A percentile compares a stretch with the other conserved stretches of the same genome.
These are phyloP conservation scores for Noturus placidus DNA, from an alignment of 2,113 vertebrate genomes.

Conservation along the genomic window DNA sequence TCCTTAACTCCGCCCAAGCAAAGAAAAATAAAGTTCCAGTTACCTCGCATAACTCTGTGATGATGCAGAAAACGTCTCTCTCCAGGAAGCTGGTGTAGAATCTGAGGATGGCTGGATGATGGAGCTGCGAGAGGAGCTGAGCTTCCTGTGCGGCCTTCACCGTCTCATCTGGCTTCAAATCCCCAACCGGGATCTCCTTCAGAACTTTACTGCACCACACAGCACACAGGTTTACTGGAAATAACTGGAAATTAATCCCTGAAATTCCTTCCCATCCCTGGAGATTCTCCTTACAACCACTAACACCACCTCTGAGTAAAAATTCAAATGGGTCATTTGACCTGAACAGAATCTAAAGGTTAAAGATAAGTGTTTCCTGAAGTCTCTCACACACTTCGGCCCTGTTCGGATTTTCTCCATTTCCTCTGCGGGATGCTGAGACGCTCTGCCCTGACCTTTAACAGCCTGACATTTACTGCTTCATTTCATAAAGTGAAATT, in stretches of 20 bases:
- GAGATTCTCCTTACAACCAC: background rate
- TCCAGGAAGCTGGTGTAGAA: conserved; percentile 84
- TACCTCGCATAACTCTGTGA: conserved; percentile 88
- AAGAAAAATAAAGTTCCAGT: conserved; percentile 31
- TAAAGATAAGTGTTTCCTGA: background rate
- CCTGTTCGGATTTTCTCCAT: background rate
- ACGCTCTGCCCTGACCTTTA: conserved; percentile 16
- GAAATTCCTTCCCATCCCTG: background rate
- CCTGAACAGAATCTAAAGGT: conserved; percentile 36
- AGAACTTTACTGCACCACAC: conserved; percentile 77
- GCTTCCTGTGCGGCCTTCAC: conserved; percentile 82
- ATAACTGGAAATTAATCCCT: background rate
- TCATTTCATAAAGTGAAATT: conserved; percentile 13
- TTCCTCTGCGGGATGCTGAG: background rate
- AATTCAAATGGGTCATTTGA: background rate
- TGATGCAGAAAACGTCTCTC: conserved; percentile 79
- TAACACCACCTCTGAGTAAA: background rate
- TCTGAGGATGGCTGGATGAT: conserved; percentile 82
- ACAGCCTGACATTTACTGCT: background rate
- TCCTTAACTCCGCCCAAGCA: background rate
- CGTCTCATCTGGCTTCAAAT: conserved; percentile 80
- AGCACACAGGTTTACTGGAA: background rate
- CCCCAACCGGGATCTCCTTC: conserved; percentile 81
- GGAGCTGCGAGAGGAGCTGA: conserved; percentile 80
- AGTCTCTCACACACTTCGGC: background rate